These are phyloP conservation scores for Anguilla obscura DNA, from an alignment of 2,797 vertebrate species.

Conservation along the genomic window DNA sequence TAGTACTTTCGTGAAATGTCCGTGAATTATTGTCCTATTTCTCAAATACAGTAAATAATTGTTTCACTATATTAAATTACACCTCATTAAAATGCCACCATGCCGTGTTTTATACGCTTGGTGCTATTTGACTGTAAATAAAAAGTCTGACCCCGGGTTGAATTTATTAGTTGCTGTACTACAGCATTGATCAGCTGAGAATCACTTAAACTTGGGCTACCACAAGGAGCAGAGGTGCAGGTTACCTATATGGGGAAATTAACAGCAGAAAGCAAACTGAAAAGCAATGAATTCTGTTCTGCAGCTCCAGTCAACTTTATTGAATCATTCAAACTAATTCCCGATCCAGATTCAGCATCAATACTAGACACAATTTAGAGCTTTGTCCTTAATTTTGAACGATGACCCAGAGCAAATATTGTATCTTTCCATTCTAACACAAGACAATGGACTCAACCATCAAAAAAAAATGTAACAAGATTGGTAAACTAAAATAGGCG, in stretches of 20 bases:
- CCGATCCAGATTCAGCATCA: not conserved
- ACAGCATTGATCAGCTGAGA: not conserved
- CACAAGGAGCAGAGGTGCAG: slow-evolving; percentile 13
- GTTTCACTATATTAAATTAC: not conserved
- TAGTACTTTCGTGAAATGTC: not conserved
- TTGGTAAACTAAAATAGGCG: not conserved
- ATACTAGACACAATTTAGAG: not conserved
- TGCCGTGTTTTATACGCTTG: not conserved
- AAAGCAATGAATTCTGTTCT: not conserved
- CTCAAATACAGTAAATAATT: not conserved
- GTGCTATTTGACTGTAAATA: not conserved
- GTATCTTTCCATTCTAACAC: not conserved
- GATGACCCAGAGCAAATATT: not conserved
- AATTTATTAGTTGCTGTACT: not conserved
- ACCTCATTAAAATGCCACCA: not conserved
- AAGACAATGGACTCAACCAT: not conserved
- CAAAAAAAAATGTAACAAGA: not conserved
- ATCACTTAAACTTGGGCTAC: slow-evolving; percentile 22
- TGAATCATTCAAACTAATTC: not conserved
- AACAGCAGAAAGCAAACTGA: slow-evolving; percentile 22
- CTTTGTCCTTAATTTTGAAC: not conserved
- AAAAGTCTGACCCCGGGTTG: not conserved
- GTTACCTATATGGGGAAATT: slow-evolving; percentile 23
- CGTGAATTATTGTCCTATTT: not conserved
- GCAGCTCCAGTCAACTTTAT: slow-evolving; percentile 11